Conservation (phyloP, 2,888 invertebrate species). For the Entomobrya proxima region DNA sequence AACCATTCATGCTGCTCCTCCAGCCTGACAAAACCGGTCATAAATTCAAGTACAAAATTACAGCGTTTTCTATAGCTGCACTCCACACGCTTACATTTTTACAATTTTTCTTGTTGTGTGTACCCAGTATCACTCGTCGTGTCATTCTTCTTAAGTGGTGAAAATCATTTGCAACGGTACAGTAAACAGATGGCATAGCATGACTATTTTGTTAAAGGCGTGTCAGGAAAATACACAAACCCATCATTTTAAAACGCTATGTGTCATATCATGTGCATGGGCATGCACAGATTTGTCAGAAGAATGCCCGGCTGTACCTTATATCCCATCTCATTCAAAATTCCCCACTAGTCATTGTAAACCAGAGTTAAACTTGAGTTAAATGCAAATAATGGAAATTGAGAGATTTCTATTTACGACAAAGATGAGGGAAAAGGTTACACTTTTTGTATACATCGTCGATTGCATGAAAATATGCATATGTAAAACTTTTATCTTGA, state of each 20-base stretch:
- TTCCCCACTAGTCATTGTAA: neutral
- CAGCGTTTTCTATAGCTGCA: neutral
- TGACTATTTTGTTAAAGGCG: conserved; percentile 49
- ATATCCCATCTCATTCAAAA: conserved; percentile 7
- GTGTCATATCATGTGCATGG: conserved; percentile 1
- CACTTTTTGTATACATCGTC: neutral
- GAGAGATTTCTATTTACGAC: too few relatives aligned
- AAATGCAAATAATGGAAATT: neutral
- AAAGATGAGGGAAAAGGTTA: conserved; percentile 4
- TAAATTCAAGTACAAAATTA: neutral
- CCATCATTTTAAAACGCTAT: conserved; percentile 15
- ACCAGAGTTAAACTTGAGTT: neutral
- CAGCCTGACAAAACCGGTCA: neutral
- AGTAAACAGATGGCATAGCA: conserved; percentile 59
- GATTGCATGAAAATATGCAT: too few relatives aligned
- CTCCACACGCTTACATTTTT: too few relatives aligned
- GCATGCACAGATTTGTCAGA: neutral
- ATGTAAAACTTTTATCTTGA: too few relatives aligned
- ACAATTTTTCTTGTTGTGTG: too few relatives aligned
- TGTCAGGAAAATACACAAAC: conserved; percentile 35
- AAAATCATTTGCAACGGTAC: conserved; percentile 39
- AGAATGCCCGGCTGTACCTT: neutral
- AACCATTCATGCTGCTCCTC: neutral
- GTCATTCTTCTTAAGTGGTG: conserved; percentile 43
- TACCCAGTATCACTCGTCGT: conserved; percentile 10